These are phyloP conservation scores for Tachina fera DNA, from an alignment of 2,888 invertebrate species.

Conservation along the genomic window DNA sequence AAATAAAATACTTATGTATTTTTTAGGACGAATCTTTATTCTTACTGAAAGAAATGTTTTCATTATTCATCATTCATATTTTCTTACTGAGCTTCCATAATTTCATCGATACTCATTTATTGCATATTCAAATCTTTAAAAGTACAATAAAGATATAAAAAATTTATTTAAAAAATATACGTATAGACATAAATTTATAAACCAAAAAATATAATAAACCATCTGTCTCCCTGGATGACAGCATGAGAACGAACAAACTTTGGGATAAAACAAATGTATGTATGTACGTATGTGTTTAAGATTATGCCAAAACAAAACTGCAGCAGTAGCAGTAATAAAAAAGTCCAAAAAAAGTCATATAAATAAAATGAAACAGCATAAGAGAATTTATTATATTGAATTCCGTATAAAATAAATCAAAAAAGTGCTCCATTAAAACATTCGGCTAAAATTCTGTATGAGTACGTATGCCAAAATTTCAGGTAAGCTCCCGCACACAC, in stretches of 20 bases:
- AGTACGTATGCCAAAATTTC: constrained; percentile 50
- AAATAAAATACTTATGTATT: too few species aligned
- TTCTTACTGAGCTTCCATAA: not conserved
- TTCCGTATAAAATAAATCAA: constrained; percentile 76
- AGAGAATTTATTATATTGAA: constrained; percentile 76
- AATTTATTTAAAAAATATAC: too few species aligned
- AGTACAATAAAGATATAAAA: not conserved
- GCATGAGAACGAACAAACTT: constrained; percentile 66
- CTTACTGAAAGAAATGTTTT: not conserved
- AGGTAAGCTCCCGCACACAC: constrained; percentile 35
- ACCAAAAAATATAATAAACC: constrained; percentile 65
- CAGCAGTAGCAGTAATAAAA: constrained; percentile 56
- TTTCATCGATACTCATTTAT: constrained; percentile 22
- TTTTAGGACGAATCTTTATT: not conserved
- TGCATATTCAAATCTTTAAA: constrained; percentile 48
- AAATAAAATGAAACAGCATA: constrained; percentile 14
- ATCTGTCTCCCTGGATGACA: constrained; percentile 67
- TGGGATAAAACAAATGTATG: not conserved
- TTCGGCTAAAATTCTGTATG: constrained; percentile 41
- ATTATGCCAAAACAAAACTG: constrained; percentile 56
- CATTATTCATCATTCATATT: not conserved
- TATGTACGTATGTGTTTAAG: not conserved
- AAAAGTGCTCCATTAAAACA: constrained; percentile 71
- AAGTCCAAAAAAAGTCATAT: not conserved
- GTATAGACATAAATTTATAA: constrained; percentile 52